phyloP scores from a whole-genome alignment of 2,113 vertebrate genomes.

The Centropus unirufus region DNA sequence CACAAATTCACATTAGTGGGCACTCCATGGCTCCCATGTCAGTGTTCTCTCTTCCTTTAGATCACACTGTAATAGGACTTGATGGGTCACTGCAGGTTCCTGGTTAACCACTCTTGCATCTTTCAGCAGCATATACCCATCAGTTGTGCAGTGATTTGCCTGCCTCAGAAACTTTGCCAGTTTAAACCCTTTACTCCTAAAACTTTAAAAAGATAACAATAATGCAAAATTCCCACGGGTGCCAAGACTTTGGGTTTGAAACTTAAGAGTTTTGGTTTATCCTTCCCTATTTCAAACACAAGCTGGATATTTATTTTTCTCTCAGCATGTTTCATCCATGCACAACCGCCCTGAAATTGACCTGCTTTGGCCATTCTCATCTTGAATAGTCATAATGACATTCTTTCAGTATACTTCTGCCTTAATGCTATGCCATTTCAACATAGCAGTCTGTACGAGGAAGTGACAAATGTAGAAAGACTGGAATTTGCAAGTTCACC shows the following conservation, averaged over 20 bases:
- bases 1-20: rapidly evolving
- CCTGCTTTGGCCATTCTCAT: background rate
- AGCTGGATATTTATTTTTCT: background rate
- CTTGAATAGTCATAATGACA: background rate
- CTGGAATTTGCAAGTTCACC: background rate
- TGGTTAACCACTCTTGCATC: background rate
- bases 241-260: background rate
- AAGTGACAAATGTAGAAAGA: background rate
- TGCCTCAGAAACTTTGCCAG: background rate
- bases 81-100: background rate
- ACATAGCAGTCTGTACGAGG: background rate
- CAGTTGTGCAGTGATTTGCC: background rate
- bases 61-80: background rate
- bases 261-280: background rate
- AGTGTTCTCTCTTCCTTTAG: background rate
- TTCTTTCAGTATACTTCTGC: background rate
- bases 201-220: background rate
- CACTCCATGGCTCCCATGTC: background rate
- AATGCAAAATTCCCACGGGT: background rate
- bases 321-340: background rate
- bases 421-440: background rate
- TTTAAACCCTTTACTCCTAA: background rate
- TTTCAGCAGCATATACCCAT: background rate
- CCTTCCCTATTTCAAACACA: background rate
- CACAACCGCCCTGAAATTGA: background rate